Conservation (phyloP, 1,140 invertebrate species). For the Antheraea mylitta region DNA sequence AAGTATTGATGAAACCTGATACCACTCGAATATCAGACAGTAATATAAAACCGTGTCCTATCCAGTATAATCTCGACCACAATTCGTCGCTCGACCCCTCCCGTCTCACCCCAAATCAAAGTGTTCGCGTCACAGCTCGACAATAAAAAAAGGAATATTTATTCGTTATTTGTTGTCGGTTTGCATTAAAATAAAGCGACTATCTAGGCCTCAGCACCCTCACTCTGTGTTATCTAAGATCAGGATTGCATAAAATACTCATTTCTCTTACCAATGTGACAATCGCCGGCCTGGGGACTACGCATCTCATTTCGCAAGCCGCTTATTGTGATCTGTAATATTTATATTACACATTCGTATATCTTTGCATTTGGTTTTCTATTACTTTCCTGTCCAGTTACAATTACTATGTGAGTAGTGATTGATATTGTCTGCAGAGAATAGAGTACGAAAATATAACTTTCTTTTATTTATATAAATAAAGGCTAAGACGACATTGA, state of each 20-base stretch:
- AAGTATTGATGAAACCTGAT: conserved; percentile 65
- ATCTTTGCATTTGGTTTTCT: not conserved
- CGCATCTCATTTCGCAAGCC: conserved; percentile 54
- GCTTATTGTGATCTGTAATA: conserved; percentile 23
- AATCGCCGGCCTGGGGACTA: conserved; percentile 41
- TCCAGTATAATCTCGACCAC: conserved; percentile 67
- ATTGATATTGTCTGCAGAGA: not conserved
- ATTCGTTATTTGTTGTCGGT: conserved; percentile 76
- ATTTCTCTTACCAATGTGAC: conserved; percentile 64
- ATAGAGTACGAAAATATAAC: not conserved
- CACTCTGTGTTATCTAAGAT: conserved; percentile 64
- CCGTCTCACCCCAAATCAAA: conserved; percentile 67
- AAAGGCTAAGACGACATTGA: not conserved
- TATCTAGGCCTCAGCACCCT: conserved; percentile 63
- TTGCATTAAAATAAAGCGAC: conserved; percentile 70
- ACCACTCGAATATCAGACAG: conserved; percentile 51
- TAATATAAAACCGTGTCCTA: conserved; percentile 62
- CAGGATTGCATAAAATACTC: conserved; percentile 72
- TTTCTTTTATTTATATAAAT: not conserved
- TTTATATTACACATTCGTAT: conserved; percentile 18
- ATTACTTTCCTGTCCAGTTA: conserved; percentile 6
- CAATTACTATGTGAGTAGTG: not conserved
- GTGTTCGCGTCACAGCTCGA: conserved; percentile 65
- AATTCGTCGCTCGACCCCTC: conserved; percentile 69
- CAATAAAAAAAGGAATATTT: conserved; percentile 74